Evolutionary conservation across 1,140 invertebrate genomes (phyloP), one percentile per base, ranked within the genome.

Genomic region (Heliconius himera): DNA sequence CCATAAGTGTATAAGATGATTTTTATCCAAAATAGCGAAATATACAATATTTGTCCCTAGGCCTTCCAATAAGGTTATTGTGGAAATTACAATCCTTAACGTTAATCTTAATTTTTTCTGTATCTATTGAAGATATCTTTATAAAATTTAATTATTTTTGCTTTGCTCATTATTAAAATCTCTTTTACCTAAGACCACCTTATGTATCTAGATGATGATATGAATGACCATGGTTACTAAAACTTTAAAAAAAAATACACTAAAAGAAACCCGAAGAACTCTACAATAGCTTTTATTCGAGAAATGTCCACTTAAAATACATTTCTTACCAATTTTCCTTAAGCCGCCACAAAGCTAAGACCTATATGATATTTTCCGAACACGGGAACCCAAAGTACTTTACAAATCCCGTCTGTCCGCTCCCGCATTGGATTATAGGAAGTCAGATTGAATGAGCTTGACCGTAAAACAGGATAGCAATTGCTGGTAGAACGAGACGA

Each of bases 371-470:
- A 89, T 90, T 88, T 86, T 84, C 84, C 81, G 87, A 79, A 74
- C 74, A 87, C 54, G 54, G 54, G 54, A 56, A 22, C 54, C 80
- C 56, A 78, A 87, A 87, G 82, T 86, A 80, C 86, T 83, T 84
- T 84, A 87, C 86, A 91, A 93, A 91, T 90, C 89, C 88, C 82
- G 79, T 83, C 84, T 80, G 86, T 85, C 85, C 84, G 86, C 84
- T 85, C 86, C 85, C 77, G 74, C 88, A 91, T 91, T 90, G 90
- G 90, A 93, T 93, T 93, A 90, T 89, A 88, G 76, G 80, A 85
- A 88, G 87, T 89, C 85, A 83, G 82, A 89, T 88, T 88, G 89
- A 90, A 92, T 89, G 79, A 86, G 84, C 79, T 80, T 88, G 88
- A 87, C 87, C 85, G 74, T 79, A 83, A 84, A 89, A 81, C 78